Evolutionary conservation across 2,113 vertebrate genomes (phyloP).

Genomic region (Embiotoca jacksoni): DNA sequence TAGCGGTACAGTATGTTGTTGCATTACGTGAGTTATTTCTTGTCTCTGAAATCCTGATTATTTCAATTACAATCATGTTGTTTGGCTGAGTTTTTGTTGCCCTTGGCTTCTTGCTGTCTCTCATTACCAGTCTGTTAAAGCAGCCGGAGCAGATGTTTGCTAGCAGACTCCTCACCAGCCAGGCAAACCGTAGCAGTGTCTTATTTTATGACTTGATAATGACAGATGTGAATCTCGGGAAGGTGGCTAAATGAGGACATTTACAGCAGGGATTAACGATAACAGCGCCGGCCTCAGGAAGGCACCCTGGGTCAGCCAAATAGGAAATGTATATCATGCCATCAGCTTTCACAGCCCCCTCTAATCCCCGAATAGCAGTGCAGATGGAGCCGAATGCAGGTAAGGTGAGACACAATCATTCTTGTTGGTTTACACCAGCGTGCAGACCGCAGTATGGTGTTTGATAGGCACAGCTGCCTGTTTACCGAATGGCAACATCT

Average conservation of each 20-base stretch:
- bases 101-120: conserved; percentile 50
- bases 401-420: conserved; percentile 55
- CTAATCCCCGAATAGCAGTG: conserved; percentile 59
- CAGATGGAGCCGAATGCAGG: conserved; percentile 67
- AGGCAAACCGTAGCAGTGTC: conserved; percentile 36
- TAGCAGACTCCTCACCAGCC: conserved; percentile 34
- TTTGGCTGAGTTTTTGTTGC: conserved; percentile 54
- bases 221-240: conserved; percentile 64
- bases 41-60: conserved; percentile 54
- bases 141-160: conserved; percentile 67
- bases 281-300: conserved; percentile 23
- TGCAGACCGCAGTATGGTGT: conserved; percentile 29
- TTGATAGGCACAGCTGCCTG: conserved; percentile 15
- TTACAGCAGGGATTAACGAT: conserved; percentile 69
- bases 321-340: conserved; percentile 66
- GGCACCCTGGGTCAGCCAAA: conserved; percentile 54
- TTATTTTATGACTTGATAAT: conserved; percentile 73
- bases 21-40: conserved; percentile 35
- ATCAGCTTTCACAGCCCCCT: conserved; percentile 66
- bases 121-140: conserved; percentile 51
- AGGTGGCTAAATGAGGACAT: conserved; percentile 62
- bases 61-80: conserved; percentile 49
- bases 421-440: conserved; percentile 47
- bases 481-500: conserved; percentile 30
- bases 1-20: conserved; percentile 16